Conservation (phyloP, 2,797 vertebrate species). For the Gambelia wislizenii region DNA sequence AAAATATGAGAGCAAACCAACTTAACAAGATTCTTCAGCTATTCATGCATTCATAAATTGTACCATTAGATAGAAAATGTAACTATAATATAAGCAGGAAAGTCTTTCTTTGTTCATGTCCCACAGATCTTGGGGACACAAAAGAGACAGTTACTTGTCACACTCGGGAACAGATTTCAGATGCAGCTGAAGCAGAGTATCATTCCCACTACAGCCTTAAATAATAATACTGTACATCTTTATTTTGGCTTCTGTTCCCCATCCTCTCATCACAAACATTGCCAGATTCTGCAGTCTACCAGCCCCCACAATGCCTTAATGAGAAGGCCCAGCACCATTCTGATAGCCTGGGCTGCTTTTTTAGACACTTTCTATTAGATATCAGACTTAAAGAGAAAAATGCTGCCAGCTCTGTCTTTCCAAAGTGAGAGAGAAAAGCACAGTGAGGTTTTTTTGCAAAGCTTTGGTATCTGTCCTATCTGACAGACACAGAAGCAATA, state of each 20-base stretch:
- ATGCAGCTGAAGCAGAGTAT: slow-evolving; percentile 21
- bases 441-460: slow-evolving; percentile 39
- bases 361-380: slow-evolving; percentile 61
- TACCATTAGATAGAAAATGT: background rate
- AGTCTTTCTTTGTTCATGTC: background rate
- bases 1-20: background rate
- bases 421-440: slow-evolving; percentile 26
- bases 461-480: slow-evolving; percentile 17
- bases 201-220: slow-evolving; percentile 15
- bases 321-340: slow-evolving; percentile 46
- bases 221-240: slow-evolving; percentile 18
- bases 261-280: slow-evolving; percentile 48
- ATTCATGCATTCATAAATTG: background rate
- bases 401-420: slow-evolving; percentile 62
- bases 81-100: background rate
- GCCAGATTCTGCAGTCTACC: slow-evolving; percentile 42
- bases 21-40: background rate
- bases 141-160: background rate
- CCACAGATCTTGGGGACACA: background rate
- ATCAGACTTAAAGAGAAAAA: slow-evolving; percentile 59
- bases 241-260: slow-evolving; percentile 24
- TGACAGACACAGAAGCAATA: slow-evolving; percentile 54
- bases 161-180: slow-evolving; percentile 20
- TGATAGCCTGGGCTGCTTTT: slow-evolving; percentile 57
- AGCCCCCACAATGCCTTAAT: slow-evolving; percentile 44